These are phyloP conservation scores for Microtus pennsylvanicus DNA, from an alignment of 2,113 vertebrate genomes.

Conservation along the genomic window DNA sequence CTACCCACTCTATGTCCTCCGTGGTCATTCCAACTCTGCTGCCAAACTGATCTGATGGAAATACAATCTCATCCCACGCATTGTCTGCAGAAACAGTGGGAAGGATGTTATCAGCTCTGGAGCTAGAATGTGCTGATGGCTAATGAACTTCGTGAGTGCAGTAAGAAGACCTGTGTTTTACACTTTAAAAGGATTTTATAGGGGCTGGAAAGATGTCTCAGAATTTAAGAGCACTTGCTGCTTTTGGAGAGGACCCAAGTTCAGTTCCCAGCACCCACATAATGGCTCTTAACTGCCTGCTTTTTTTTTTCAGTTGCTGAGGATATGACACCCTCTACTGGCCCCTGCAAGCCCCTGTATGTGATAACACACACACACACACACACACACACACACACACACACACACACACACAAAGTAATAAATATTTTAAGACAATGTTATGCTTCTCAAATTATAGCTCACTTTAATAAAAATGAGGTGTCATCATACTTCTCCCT, in stretches of 20 bases:
- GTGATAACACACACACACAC: no score
- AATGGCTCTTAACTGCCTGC: no score
- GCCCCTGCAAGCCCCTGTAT: no score
- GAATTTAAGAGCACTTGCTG: neutral
- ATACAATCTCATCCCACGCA: neutral
- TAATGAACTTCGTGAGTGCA: neutral
- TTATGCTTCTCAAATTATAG: neutral
- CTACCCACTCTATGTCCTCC: neutral
- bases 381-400: no score
- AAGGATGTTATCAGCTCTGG: neutral
- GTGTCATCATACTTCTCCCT: rapidly evolving
- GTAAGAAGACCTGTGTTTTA: neutral
- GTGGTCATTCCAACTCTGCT: neutral
- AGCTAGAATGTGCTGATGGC: neutral
- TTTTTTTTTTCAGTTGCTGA: no score
- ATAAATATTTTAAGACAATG: neutral
- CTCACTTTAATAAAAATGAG: neutral
- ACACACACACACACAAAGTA: neutral
- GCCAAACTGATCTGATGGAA: neutral
- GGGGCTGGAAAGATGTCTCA: neutral
- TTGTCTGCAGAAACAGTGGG: neutral
- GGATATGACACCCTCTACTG: no score
- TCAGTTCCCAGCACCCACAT: no score
- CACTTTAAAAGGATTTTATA: neutral
- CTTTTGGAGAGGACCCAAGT: no score